Base-by-base conservation (phyloP, 2,888 invertebrate species). In the Malacosoma neustria region DNA sequence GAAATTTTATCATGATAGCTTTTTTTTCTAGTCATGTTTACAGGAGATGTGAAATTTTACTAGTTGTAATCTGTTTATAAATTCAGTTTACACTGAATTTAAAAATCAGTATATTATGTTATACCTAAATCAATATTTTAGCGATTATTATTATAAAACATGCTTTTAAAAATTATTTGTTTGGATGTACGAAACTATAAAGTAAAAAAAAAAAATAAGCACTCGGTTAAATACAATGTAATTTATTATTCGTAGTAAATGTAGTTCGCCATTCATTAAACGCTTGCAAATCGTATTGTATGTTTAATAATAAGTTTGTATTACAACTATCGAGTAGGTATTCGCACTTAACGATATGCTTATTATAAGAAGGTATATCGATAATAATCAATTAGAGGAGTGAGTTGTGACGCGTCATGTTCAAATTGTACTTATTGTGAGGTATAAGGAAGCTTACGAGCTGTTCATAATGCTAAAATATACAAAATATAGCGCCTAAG, bases 321-420 rank as follows among this genome's bases (percentile, higher is more conserved):
- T 71, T 74, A 74, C 70, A 69, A 66, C 69, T 70, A 67, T 65
- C 51, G 49, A 66, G 49, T 76, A 77, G 72, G 65, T 75, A 72
- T 70, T 61, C 68, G 76, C 81, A 79, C 80, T 76, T 61, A 63
- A 66, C 22, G 22, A 22, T 70, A 66, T 69, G 72, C 77, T 72
- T 75, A 71, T 56, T 45, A 44, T 68, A 68, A 64, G 64, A 61
- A 22, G 22, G 6, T 7, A 22, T 22, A 22, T 22, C 22, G 22
- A 22, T 2, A 22, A 22, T 22, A 7, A 22, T 22, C 22, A n/a
- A n/a, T 22, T 22, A 22, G 61, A 61, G 22, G 22, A 61, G 48
- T 48, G 46, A 46, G 47, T 49, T 49, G 61, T 61, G 54, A 49
- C 61, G 59, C 57, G 44, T 48, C 48, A 49, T 51, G 43, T 53